Percentiles rank a stretch among this genome's conserved stretches.
These are phyloP conservation scores for Theocolax elegans DNA, from an alignment of 1,140 invertebrate genomes.

Conservation along the genomic window DNA sequence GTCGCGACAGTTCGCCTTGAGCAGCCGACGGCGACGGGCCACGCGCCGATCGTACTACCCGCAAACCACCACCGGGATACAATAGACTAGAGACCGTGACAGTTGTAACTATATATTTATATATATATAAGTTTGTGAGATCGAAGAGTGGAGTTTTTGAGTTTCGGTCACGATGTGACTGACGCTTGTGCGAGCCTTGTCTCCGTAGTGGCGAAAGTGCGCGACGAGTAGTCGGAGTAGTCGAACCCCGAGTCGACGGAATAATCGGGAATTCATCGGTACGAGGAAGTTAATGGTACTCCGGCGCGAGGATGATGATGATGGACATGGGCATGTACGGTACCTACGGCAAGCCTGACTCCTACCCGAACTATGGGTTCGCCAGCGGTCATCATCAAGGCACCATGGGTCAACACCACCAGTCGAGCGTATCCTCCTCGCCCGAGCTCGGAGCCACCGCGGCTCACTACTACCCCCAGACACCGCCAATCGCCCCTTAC, in stretches of 20 bases:
- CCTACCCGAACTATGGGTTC: conserved; percentile 66
- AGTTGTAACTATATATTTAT: no score
- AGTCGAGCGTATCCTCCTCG: conserved; percentile 54
- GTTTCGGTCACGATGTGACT: no score
- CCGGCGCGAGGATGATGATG: conserved; percentile 71
- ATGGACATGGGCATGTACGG: conserved; percentile 81
- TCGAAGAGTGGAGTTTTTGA: no score
- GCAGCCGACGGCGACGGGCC: conserved; percentile 48
- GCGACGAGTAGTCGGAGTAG: no score
- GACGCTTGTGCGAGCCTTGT: no score
- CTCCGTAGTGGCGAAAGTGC: no score
- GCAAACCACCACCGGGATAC: no score
- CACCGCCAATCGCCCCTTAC: conserved; percentile 56
- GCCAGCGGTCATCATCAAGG: conserved; percentile 54
- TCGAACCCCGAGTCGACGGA: no score
- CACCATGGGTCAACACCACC: conserved; percentile 38
- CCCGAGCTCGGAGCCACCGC: conserved; percentile 47
- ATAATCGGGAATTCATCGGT: conserved; percentile 1
- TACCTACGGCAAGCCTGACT: conserved; percentile 69
- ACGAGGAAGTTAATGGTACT: conserved; percentile 49
- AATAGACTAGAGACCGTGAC: no score
- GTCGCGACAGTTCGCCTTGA: conserved; percentile 54
- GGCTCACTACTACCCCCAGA: conserved; percentile 63
- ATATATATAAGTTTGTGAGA: no score
- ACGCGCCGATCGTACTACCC: neutral